These are phyloP conservation scores for Criorhina ranunculi DNA, from an alignment of 2,888 invertebrate species.

Conservation along the genomic window DNA sequence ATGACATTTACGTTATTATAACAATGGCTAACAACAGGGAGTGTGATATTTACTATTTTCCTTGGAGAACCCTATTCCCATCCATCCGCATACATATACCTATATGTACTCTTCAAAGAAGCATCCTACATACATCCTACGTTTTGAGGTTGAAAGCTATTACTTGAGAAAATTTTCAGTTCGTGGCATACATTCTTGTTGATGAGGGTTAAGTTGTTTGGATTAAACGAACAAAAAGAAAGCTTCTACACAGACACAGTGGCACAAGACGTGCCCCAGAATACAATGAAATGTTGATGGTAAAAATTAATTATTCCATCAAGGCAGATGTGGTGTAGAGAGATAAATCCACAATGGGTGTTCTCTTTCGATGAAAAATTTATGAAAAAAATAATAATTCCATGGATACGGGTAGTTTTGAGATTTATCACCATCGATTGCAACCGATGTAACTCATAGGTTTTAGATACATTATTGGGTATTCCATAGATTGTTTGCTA, in stretches of 20 bases:
- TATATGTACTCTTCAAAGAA: slow-evolving; percentile 20
- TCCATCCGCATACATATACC: not conserved
- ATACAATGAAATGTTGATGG: slow-evolving; percentile 47
- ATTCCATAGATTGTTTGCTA: slow-evolving; percentile 26
- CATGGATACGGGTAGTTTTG: slow-evolving; percentile 1
- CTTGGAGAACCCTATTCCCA: not conserved
- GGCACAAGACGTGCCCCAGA: slow-evolving; percentile 33
- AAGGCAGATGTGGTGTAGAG: slow-evolving; percentile 31
- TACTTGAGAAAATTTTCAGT: slow-evolving; percentile 64
- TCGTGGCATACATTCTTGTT: slow-evolving; percentile 59
- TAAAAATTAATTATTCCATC: slow-evolving; percentile 64
- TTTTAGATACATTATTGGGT: not conserved
- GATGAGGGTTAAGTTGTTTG: slow-evolving; percentile 72
- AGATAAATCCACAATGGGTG: slow-evolving; percentile 2
- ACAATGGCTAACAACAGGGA: slow-evolving; percentile 43
- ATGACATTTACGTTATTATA: slow-evolving; percentile 56
- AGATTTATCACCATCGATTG: slow-evolving; percentile 41
- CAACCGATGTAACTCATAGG: slow-evolving; percentile 24
- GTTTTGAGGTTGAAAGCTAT: slow-evolving; percentile 69
- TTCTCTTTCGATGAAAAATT: not conserved
- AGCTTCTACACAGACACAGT: not conserved
- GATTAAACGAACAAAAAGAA: slow-evolving; percentile 47
- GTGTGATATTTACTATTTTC: slow-evolving; percentile 20
- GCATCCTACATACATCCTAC: slow-evolving; percentile 46
- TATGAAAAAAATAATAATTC: not conserved